phyloP scores from a whole-genome alignment of 1,140 invertebrate genomes.

The Panagrolaimus sp. region DNA sequence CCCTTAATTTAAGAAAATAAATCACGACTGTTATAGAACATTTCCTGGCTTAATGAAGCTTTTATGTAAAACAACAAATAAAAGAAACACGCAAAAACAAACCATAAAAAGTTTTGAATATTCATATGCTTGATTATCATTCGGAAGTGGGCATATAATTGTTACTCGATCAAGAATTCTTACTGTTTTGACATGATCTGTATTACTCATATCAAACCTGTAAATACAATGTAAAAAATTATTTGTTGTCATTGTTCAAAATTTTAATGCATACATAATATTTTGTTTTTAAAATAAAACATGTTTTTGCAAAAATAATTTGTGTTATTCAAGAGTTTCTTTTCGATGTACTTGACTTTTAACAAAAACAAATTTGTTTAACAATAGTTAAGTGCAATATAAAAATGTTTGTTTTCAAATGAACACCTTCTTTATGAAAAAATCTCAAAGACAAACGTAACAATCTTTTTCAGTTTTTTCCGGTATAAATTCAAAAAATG shows the following conservation, averaged over 20 bases:
- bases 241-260: conserved; percentile 2
- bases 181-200: conserved; percentile 48
- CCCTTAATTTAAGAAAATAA: background rate
- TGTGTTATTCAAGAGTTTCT: conserved; percentile 6
- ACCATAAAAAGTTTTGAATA: conserved; percentile 46
- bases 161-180: conserved; percentile 46
- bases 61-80: background rate
- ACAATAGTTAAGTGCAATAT: background rate
- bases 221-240: conserved; percentile 16
- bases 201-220: conserved; percentile 52
- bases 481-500: conserved; percentile 4
- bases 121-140: conserved; percentile 28
- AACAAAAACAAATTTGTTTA: background rate
- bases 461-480: background rate
- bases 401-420: background rate
- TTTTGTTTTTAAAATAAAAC: background rate
- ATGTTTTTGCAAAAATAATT: background rate
- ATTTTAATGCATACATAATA: conserved; percentile 5
- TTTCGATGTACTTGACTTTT: conserved; percentile 15
- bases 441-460: background rate
- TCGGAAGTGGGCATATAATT: conserved; percentile 44
- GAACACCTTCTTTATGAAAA: background rate
- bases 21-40: background rate
- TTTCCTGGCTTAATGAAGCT: background rate
- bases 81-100: conserved; percentile 19